Conservation (phyloP, 2,888 invertebrate genomes). For the Keiferia lycopersicella region DNA sequence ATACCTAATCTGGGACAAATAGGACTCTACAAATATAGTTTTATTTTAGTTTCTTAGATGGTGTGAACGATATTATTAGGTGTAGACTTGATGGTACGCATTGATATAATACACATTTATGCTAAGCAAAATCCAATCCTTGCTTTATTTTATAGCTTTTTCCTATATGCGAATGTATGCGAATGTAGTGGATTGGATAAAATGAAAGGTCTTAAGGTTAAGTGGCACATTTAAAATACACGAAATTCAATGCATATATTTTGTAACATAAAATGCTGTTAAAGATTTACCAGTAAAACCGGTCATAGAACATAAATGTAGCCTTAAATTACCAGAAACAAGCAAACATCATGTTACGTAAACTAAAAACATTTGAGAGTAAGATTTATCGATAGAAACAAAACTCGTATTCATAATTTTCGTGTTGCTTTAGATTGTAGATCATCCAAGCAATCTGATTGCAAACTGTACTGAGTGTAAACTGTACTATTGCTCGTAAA, state of each 20-base stretch:
- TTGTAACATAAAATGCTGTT: background rate
- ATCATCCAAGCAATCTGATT: conserved; percentile 13
- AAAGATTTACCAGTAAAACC: conserved; percentile 7
- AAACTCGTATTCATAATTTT: background rate
- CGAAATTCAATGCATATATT: background rate
- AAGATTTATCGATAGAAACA: conserved; percentile 17
- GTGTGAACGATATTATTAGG: too few relatives aligned
- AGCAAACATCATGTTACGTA: conserved; percentile 22
- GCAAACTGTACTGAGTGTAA: conserved; percentile 17
- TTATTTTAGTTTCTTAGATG: too few relatives aligned
- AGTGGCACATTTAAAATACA: background rate
- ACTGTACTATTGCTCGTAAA: conserved; percentile 15
- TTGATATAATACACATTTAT: background rate
- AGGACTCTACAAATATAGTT: background rate
- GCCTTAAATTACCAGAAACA: conserved; percentile 14
- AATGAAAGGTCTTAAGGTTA: background rate
- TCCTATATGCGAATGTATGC: too few relatives aligned
- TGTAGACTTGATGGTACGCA: too few relatives aligned
- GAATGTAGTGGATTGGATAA: background rate
- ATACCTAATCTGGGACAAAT: background rate
- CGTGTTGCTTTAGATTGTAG: conserved; percentile 10
- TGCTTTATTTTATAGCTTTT: background rate
- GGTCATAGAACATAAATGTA: conserved; percentile 9
- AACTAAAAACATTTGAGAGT: conserved; percentile 28
- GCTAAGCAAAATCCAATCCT: background rate